These are phyloP conservation scores for Neogobius melanostomus DNA, from an alignment of 2,113 vertebrate genomes.

Conservation along the genomic window DNA sequence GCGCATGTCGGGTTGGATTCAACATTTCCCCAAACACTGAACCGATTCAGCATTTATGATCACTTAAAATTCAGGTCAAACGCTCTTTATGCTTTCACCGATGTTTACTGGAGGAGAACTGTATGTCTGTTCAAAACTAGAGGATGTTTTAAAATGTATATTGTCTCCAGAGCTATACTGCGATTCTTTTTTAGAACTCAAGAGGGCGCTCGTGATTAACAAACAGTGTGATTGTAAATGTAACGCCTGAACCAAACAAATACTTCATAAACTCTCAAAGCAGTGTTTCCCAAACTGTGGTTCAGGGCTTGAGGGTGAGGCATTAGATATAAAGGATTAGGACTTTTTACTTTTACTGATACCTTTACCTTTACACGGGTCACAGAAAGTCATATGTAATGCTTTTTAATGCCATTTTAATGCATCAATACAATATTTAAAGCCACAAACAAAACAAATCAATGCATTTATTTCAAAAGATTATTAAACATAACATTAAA, in stretches of 20 bases:
- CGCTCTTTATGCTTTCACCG: not conserved
- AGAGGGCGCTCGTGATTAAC: constrained; percentile 12
- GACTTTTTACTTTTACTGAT: no score
- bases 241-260: constrained; percentile 46
- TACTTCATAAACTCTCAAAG: constrained; percentile 3
- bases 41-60: constrained; percentile 15
- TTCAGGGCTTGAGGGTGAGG: no score
- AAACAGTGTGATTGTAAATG: constrained; percentile 41
- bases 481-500: no score
- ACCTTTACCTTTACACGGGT: no score
- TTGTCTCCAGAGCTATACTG: not conserved
- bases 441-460: no score
- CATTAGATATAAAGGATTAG: not conserved
- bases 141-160: no score
- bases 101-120: constrained; percentile 11
- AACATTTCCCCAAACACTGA: not conserved
- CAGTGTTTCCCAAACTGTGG: not conserved
- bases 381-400: no score
- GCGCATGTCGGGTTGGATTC: constrained; percentile 7
- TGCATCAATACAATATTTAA: no score
- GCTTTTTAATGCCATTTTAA: no score
- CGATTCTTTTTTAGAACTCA: constrained; percentile 21
- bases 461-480: no score
- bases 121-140: not conserved
- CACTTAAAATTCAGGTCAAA: constrained; percentile 31